phyloP scores from a whole-genome alignment of 2,797 vertebrate genomes.

The Clarias platycephalus region DNA sequence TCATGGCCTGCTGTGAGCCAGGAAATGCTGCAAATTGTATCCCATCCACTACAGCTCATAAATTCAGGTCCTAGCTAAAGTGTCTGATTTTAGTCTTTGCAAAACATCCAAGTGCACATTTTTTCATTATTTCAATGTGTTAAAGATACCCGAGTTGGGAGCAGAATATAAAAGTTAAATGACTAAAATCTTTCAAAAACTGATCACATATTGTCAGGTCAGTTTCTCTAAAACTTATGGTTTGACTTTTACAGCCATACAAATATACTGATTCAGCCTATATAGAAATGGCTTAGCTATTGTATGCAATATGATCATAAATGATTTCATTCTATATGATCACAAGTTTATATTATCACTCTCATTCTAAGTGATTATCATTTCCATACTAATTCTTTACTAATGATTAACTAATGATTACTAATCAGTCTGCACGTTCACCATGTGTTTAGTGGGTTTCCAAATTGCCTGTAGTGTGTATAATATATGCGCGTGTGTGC shows the following conservation, averaged over 20 bases:
- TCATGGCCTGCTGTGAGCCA: constrained; percentile 35
- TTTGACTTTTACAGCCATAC: not conserved
- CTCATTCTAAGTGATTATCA: not conserved
- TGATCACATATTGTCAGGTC: not conserved
- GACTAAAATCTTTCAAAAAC: not conserved
- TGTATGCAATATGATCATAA: not conserved
- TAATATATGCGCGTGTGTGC: too few species aligned
- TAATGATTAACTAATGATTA: too few species aligned
- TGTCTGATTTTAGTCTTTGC: not conserved
- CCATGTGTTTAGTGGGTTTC: too few species aligned
- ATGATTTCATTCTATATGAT: not conserved
- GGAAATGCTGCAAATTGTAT: constrained; percentile 7
- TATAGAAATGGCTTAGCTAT: not conserved
- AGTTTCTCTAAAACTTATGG: not conserved
- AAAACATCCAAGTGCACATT: too few species aligned
- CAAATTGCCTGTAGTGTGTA: too few species aligned
- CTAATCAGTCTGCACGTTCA: too few species aligned
- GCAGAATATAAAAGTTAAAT: not conserved
- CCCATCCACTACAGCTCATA: constrained; percentile 8
- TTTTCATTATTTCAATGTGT: not conserved
- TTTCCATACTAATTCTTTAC: not conserved
- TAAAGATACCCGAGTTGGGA: not conserved
- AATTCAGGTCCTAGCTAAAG: not conserved
- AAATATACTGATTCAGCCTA: not conserved
- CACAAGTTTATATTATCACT: not conserved